Percentiles rank a stretch among this genome's conserved stretches.
phyloP scores from a whole-genome alignment of 1,140 invertebrate genomes.

The Monochamus saltuarius region DNA sequence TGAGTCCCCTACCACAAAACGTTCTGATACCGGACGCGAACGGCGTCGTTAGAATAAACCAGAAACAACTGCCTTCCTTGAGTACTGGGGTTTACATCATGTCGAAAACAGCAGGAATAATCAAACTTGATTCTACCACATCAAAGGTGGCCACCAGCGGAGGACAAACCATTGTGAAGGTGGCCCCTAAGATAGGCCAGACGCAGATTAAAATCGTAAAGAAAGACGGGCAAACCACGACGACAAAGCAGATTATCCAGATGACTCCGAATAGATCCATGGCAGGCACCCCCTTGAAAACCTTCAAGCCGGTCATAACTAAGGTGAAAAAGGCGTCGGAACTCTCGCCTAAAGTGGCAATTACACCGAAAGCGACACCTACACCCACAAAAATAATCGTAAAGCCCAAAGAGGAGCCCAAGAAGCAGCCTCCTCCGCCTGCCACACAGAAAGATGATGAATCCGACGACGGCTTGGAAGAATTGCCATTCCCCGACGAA shows the following conservation, averaged over 20 bases:
- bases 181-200: conserved; percentile 49
- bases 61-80: conserved; percentile 70
- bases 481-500: conserved; percentile 56
- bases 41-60: conserved; percentile 72
- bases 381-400: background rate
- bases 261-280: conserved; percentile 8
- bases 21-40: conserved; percentile 61
- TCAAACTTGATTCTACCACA: conserved; percentile 50
- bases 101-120: conserved; percentile 67
- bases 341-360: background rate
- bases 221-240: conserved; percentile 35
- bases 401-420: conserved; percentile 5
- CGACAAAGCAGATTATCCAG: conserved; percentile 32
- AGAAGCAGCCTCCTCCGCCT: background rate
- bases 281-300: conserved; percentile 1
- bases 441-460: conserved; percentile 38
- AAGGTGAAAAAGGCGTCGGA: conserved; percentile 15
- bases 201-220: conserved; percentile 48
- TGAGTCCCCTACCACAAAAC: conserved; percentile 34
- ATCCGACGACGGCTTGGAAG: conserved; percentile 46
- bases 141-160: conserved; percentile 43
- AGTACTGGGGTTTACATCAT: conserved; percentile 70
- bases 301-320: conserved; percentile 1
- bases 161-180: conserved; percentile 47
- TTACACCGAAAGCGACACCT: conserved; percentile 6